Evolutionary conservation across 2,797 vertebrate genomes (phyloP).

Genomic region (Centroberyx gerrardi): DNA sequence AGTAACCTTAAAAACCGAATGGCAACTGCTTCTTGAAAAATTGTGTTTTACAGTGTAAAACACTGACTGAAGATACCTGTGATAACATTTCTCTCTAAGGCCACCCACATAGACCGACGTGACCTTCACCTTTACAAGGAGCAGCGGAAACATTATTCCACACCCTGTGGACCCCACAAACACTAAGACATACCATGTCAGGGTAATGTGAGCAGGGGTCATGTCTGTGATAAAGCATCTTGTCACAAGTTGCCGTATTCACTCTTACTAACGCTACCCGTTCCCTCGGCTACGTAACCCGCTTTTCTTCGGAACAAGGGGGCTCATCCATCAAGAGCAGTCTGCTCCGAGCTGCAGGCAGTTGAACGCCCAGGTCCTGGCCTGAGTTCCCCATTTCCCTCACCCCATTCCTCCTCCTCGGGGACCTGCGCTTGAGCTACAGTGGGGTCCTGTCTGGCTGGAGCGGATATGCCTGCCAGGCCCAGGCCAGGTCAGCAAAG

Average conservation of each 20-base stretch:
- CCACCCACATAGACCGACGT: slow-evolving; percentile 14
- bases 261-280: slow-evolving; percentile 1
- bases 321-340: slow-evolving; percentile 28
- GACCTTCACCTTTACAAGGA: slow-evolving; percentile 4
- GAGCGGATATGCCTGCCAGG: slow-evolving; percentile 26
- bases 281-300: neutral
- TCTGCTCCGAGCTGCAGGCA: neutral
- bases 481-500: slow-evolving; percentile 10
- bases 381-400: slow-evolving; percentile 1
- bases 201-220: neutral
- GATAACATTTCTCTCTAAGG: slow-evolving; percentile 2
- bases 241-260: slow-evolving; percentile 11
- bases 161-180: neutral
- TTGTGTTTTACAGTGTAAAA: neutral
- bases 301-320: neutral
- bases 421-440: slow-evolving; percentile 10
- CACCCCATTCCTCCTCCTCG: neutral
- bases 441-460: slow-evolving; percentile 15
- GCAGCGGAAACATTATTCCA: slow-evolving; percentile 7
- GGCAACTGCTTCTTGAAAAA: too few species aligned
- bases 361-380: slow-evolving; percentile 17
- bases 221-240: slow-evolving; percentile 21
- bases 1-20: too few species aligned
- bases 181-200: neutral
- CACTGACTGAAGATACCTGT: neutral